A percentile compares a stretch with the other conserved stretches of the same genome.
phyloP scores from a whole-genome alignment of 2,113 vertebrate genomes.

The Calyptomena viridis region DNA sequence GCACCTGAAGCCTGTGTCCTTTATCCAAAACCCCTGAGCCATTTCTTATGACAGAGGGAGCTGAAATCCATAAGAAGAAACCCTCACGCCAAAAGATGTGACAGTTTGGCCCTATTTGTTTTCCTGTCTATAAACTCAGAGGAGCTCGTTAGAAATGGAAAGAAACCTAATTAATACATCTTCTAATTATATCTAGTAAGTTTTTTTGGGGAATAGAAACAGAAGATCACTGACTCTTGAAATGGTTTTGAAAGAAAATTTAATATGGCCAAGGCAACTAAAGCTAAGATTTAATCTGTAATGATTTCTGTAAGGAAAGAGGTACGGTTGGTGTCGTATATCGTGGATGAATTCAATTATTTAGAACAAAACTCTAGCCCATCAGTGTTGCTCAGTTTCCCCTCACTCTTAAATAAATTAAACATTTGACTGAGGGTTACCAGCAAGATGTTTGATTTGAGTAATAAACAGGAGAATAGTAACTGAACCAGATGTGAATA shows the following conservation, averaged over 20 bases:
- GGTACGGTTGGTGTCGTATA: background rate
- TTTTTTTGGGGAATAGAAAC: background rate
- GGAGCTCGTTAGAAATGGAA: background rate
- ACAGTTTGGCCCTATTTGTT: background rate
- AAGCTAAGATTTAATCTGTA: background rate
- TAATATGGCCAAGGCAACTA: background rate
- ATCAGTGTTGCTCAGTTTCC: background rate
- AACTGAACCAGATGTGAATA: background rate
- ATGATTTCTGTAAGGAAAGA: background rate
- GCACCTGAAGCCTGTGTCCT: background rate
- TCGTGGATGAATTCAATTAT: background rate
- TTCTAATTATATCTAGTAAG: background rate
- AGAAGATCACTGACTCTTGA: background rate
- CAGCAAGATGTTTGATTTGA: background rate
- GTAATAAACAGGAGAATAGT: background rate
- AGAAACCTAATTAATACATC: background rate
- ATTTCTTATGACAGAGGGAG: background rate
- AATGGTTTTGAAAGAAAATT: background rate
- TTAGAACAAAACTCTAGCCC: background rate
- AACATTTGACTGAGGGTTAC: background rate
- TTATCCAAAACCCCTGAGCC: background rate
- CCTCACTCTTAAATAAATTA: background rate
- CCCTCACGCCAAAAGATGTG: background rate
- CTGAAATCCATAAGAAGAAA: background rate
- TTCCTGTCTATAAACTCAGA: background rate